phyloP scores from a whole-genome alignment of 1,140 invertebrate genomes.

The Brachionus rotundiformis region DNA sequence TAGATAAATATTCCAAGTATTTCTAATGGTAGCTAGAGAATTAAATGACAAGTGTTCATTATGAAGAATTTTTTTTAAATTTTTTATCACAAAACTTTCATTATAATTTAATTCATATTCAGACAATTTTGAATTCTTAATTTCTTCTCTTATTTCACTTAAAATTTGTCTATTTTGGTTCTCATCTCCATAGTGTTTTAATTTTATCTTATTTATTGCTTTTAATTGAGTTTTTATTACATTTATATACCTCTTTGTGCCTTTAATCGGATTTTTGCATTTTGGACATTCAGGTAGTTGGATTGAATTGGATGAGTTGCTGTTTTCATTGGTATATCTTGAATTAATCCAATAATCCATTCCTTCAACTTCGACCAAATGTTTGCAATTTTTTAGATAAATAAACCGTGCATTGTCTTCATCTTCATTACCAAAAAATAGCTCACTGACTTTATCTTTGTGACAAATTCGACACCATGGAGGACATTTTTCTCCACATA shows the following conservation, averaged over 20 bases:
- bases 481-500: constrained; percentile 67
- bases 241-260: constrained; percentile 61
- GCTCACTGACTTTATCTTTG: constrained; percentile 60
- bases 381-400: constrained; percentile 70
- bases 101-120: background rate
- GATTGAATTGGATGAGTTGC: constrained; percentile 60
- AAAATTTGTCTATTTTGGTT: background rate
- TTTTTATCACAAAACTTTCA: background rate
- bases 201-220: constrained; percentile 33
- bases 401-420: constrained; percentile 65
- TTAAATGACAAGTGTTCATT: constrained; percentile 5
- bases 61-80: background rate
- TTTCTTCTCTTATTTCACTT: constrained; percentile 19
- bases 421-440: constrained; percentile 66
- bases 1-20: constrained; percentile 11
- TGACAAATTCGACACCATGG: constrained; percentile 53
- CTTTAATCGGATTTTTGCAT: constrained; percentile 70
- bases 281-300: constrained; percentile 69
- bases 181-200: constrained; percentile 14
- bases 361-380: constrained; percentile 68
- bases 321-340: constrained; percentile 52
- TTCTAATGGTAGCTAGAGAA: background rate
- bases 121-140: background rate
- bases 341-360: constrained; percentile 67
- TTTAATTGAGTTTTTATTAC: constrained; percentile 25